Conservation (phyloP, 1,140 invertebrate species). For the Zelostemma sp. region DNA sequence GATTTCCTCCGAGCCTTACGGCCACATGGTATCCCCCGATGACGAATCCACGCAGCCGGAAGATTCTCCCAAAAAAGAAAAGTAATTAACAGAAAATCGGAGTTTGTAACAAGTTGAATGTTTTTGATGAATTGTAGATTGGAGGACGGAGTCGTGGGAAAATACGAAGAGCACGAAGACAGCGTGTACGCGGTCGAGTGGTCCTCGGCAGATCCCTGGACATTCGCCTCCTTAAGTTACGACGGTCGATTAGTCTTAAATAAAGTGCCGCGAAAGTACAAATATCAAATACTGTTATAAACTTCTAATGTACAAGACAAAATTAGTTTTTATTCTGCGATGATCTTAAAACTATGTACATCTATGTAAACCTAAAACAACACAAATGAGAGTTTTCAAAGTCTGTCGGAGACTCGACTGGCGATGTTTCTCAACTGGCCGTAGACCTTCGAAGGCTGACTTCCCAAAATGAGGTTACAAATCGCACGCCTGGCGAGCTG, state of each 20-base stretch:
- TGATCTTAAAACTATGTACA: slow-evolving; percentile 6
- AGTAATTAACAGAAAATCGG: slow-evolving; percentile 47
- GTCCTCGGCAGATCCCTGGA: slow-evolving; percentile 97
- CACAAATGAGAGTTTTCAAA: slow-evolving; percentile 71
- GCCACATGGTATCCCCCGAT: slow-evolving; percentile 70
- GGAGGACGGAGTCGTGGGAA: slow-evolving; percentile 86
- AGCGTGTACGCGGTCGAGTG: slow-evolving; percentile 97
- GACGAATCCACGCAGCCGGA: slow-evolving; percentile 56
- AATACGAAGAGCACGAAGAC: slow-evolving; percentile 97
- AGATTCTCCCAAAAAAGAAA: slow-evolving; percentile 60
- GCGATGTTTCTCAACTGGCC: slow-evolving; percentile 91
- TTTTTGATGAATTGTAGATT: slow-evolving; percentile 72
- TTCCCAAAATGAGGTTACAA: slow-evolving; percentile 97
- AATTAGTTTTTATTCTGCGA: slow-evolving; percentile 7
- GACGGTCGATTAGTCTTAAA: slow-evolving; percentile 95
- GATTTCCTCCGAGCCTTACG: slow-evolving; percentile 86
- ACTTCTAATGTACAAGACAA: slow-evolving; percentile 2
- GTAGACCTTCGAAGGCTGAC: slow-evolving; percentile 95
- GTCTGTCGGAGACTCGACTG: slow-evolving; percentile 82
- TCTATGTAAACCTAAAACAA: slow-evolving; percentile 17
- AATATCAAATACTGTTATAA: slow-evolving; percentile 89
- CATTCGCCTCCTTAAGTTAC: slow-evolving; percentile 97
- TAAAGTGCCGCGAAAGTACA: slow-evolving; percentile 90
- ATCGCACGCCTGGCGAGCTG: slow-evolving; percentile 95
- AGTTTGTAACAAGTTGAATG: no score